Conservation (phyloP, 1,140 invertebrate genomes). For the Cydia strobilella region DNA sequence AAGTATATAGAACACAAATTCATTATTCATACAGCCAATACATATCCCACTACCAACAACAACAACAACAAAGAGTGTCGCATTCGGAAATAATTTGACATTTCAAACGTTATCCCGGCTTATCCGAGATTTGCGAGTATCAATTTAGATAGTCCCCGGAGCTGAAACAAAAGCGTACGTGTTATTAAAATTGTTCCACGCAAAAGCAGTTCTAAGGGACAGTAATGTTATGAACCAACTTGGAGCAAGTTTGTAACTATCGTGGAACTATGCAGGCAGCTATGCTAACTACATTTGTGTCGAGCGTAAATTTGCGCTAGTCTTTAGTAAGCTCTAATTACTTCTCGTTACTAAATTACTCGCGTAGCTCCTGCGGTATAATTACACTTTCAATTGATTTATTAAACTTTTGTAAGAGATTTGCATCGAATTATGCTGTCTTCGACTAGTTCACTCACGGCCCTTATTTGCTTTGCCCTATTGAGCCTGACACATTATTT, state of each 20-base stretch:
- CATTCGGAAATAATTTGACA: constrained; percentile 20
- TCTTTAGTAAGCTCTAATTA: constrained; percentile 55
- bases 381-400: constrained; percentile 49
- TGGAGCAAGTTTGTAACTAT: constrained; percentile 21
- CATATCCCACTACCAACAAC: background rate
- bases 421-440: constrained; percentile 39
- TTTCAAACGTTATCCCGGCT: constrained; percentile 17
- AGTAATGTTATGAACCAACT: constrained; percentile 25
- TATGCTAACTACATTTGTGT: constrained; percentile 49
- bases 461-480: background rate
- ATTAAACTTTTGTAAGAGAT: constrained; percentile 40
- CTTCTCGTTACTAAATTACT: constrained; percentile 53
- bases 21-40: background rate
- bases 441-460: constrained; percentile 2
- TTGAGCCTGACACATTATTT: background rate
- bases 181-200: constrained; percentile 30
- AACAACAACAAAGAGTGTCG: constrained; percentile 11
- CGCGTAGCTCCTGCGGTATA: constrained; percentile 43
- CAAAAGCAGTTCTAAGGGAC: constrained; percentile 21
- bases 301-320: constrained; percentile 54
- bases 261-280: constrained; percentile 47
- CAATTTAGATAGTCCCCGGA: constrained; percentile 21
- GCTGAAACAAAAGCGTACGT: constrained; percentile 1
- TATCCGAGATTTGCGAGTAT: constrained; percentile 29
- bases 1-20: no score